These are phyloP conservation scores for Nemotelus nigrinus DNA, from an alignment of 2,888 invertebrate species.

Conservation along the genomic window DNA sequence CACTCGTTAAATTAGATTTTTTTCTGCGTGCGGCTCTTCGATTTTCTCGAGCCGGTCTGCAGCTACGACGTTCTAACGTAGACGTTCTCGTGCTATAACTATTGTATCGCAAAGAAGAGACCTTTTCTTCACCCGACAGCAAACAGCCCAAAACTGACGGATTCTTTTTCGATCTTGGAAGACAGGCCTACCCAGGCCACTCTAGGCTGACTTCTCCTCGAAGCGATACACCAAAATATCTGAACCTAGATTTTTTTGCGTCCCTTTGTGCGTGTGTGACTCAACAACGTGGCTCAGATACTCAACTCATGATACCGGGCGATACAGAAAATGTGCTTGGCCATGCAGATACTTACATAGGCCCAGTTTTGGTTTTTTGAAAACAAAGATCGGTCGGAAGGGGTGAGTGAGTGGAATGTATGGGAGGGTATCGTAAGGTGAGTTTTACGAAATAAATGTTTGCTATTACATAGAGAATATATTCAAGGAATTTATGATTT, in stretches of 20 bases:
- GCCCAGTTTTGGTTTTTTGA: constrained; percentile 16
- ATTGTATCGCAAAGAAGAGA: background rate
- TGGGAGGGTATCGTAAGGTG: too few relatives aligned
- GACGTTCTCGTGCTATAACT: background rate
- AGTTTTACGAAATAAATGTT: too few relatives aligned
- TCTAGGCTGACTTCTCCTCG: background rate
- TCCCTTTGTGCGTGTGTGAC: constrained; percentile 27
- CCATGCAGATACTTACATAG: constrained; percentile 6
- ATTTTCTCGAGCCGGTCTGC: background rate
- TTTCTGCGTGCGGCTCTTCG: background rate
- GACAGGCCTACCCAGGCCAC: constrained; percentile 18
- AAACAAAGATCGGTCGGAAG: background rate
- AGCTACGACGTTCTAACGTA: background rate
- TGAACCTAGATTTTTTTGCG: constrained; percentile 35
- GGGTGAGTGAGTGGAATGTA: background rate
- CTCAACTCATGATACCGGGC: background rate
- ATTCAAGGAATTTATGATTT: too few relatives aligned
- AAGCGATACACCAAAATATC: constrained; percentile 33
- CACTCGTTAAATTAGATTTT: constrained; percentile 35
- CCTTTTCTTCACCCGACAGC: constrained; percentile 43
- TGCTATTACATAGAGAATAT: too few relatives aligned
- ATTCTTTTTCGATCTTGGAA: constrained; percentile 30
- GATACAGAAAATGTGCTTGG: background rate
- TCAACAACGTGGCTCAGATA: constrained; percentile 23
- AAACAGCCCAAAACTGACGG: constrained; percentile 49